phyloP scores from a whole-genome alignment of 2,113 vertebrate genomes.

The Mirounga angustirostris region DNA sequence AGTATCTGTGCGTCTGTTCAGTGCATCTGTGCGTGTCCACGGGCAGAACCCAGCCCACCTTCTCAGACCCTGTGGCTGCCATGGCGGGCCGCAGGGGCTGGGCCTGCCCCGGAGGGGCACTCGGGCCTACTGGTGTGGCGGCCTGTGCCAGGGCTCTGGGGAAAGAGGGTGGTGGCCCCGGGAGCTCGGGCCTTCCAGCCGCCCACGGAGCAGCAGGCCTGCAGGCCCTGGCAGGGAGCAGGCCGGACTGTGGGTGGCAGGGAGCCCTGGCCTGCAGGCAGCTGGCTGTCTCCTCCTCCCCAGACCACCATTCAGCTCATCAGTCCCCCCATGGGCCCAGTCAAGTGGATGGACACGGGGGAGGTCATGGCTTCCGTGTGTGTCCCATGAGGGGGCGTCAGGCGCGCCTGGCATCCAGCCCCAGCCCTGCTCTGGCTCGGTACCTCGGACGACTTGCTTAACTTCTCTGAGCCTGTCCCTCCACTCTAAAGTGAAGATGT shows the following conservation, averaged over 20 bases:
- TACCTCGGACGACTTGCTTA: neutral
- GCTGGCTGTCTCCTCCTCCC: neutral
- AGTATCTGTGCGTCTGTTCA: neutral
- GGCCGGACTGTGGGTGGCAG: neutral
- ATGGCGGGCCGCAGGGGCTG: rapidly evolving
- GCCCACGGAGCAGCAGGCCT: neutral
- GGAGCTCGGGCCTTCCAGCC: neutral
- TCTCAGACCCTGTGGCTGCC: neutral
- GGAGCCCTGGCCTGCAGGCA: neutral
- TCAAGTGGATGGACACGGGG: neutral
- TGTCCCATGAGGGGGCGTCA: neutral
- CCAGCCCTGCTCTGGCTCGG: neutral
- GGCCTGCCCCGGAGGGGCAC: neutral
- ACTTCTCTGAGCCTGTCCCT: neutral
- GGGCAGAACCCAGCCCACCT: neutral
- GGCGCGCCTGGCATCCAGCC: neutral
- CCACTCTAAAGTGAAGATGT: neutral
- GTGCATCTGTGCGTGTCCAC: neutral
- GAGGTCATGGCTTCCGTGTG: neutral
- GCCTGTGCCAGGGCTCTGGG: neutral
- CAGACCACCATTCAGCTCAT: neutral
- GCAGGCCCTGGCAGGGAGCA: neutral
- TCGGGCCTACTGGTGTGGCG: neutral
- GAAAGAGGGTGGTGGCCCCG: neutral
- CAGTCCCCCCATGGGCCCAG: neutral